These are phyloP conservation scores for Melanotaenia parkinsoni DNA, from an alignment of 2,797 vertebrate genomes.

Conservation along the genomic window DNA sequence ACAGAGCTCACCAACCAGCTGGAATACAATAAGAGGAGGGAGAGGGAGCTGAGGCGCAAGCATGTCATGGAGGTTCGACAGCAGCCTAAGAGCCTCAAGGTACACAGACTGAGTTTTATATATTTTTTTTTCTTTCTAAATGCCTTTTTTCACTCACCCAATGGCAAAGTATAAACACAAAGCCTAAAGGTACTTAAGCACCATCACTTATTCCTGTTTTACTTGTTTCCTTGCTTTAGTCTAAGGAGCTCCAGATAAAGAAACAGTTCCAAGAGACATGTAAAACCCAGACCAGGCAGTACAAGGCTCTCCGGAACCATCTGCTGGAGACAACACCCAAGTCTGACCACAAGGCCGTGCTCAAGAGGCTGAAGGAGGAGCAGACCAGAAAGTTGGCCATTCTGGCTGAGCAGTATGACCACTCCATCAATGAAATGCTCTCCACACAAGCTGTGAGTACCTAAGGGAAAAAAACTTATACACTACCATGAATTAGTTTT, in stretches of 20 bases:
- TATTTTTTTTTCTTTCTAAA: background rate
- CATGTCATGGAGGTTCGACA: constrained; percentile 98
- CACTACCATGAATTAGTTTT: background rate
- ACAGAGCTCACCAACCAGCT: constrained; percentile 99
- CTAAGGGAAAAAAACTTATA: background rate
- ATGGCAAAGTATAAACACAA: background rate
- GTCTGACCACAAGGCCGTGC: constrained; percentile 97
- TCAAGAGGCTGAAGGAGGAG: constrained; percentile 96
- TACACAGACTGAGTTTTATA: constrained; percentile 49
- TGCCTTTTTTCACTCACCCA: background rate
- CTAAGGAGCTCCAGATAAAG: constrained; percentile 98
- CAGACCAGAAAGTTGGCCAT: constrained; percentile 94
- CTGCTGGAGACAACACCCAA: constrained; percentile 96
- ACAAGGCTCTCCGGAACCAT: constrained; percentile 97
- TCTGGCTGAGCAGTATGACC: constrained; percentile 94
- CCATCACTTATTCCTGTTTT: background rate
- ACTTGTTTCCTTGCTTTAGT: constrained; percentile 74
- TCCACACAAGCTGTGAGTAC: constrained; percentile 96
- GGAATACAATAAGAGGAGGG: constrained; percentile 97
- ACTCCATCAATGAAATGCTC: constrained; percentile 99
- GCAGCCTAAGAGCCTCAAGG: constrained; percentile 97
- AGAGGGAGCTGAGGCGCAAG: constrained; percentile 95
- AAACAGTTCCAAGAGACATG: constrained; percentile 99
- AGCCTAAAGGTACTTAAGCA: background rate
- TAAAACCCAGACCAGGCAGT: constrained; percentile 98